Evolutionary conservation across 2,888 invertebrate species (phyloP).

Genomic region (Dryococelus australis): DNA sequence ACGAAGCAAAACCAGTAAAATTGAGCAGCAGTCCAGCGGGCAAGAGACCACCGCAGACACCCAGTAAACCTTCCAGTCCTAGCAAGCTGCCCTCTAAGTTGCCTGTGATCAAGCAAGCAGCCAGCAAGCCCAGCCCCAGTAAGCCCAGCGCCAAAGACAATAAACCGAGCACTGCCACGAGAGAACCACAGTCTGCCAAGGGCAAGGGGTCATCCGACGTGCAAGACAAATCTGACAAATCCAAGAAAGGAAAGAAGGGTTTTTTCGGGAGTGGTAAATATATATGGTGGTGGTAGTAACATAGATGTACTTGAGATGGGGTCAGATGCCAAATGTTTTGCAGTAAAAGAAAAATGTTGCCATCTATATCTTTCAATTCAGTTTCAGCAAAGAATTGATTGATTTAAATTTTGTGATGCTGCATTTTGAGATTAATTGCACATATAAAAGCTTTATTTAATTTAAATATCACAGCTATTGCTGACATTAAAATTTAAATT

Average conservation of each 20-base stretch:
- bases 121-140: slow-evolving; percentile 3
- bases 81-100: slow-evolving; percentile 17
- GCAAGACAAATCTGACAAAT: slow-evolving; percentile 62
- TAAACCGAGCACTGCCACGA: slow-evolving; percentile 20
- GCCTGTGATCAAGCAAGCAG: not conserved
- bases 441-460: not conserved
- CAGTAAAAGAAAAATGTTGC: slow-evolving; percentile 8
- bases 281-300: slow-evolving; percentile 79
- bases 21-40: slow-evolving; percentile 59
- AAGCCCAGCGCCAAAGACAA: slow-evolving; percentile 30
- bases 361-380: slow-evolving; percentile 11
- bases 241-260: slow-evolving; percentile 76
- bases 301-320: not conserved
- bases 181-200: slow-evolving; percentile 38
- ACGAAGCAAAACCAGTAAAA: slow-evolving; percentile 82
- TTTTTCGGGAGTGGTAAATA: slow-evolving; percentile 85
- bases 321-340: not conserved
- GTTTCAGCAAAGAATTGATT: not conserved
- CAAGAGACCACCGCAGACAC: slow-evolving; percentile 41
- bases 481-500: not conserved
- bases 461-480: not conserved
- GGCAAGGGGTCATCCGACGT: slow-evolving; percentile 43
- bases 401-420: not conserved
- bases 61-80: slow-evolving; percentile 56
- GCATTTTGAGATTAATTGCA: not conserved